Conservation (phyloP, 2,113 vertebrate species). For the Ciconia maguari region DNA sequence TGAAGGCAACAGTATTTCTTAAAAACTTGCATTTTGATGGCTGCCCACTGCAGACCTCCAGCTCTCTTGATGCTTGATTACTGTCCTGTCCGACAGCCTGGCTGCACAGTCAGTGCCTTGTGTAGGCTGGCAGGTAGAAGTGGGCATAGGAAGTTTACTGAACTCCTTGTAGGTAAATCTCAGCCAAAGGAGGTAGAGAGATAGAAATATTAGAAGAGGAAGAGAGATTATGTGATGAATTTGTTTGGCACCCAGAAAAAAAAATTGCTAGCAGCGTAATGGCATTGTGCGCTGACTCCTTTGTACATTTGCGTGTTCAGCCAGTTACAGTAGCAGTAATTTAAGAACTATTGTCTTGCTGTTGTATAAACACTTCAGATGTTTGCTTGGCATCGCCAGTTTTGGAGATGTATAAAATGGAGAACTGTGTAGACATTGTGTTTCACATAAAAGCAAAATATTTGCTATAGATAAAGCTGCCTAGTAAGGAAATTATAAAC, state of each 20-base stretch:
- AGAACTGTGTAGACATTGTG: conserved; percentile 25
- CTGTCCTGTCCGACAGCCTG: not conserved
- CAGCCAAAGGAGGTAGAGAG: not conserved
- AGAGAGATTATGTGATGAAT: not conserved
- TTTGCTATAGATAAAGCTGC: conserved; percentile 48
- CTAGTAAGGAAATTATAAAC: conserved; percentile 48
- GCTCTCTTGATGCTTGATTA: not conserved
- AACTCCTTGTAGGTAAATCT: not conserved
- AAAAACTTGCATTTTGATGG: not conserved
- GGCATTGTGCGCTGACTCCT: not conserved
- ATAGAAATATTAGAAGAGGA: not conserved
- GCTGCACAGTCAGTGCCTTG: not conserved
- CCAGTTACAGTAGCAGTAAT: conserved; percentile 38
- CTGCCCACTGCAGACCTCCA: not conserved
- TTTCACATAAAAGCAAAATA: conserved; percentile 51
- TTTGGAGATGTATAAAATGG: conserved; percentile 15
- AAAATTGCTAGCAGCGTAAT: conserved; percentile 8
- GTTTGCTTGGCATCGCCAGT: not conserved
- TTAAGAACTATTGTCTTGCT: conserved; percentile 45
- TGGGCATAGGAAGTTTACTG: not conserved
- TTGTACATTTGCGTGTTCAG: conserved; percentile 1
- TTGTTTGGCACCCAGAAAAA: not conserved
- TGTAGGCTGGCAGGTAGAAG: not conserved
- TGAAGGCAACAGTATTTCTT: not conserved
- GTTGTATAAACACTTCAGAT: conserved; percentile 42